phyloP scores from a whole-genome alignment of 2,888 invertebrate species.

The Melolontha melolontha region DNA sequence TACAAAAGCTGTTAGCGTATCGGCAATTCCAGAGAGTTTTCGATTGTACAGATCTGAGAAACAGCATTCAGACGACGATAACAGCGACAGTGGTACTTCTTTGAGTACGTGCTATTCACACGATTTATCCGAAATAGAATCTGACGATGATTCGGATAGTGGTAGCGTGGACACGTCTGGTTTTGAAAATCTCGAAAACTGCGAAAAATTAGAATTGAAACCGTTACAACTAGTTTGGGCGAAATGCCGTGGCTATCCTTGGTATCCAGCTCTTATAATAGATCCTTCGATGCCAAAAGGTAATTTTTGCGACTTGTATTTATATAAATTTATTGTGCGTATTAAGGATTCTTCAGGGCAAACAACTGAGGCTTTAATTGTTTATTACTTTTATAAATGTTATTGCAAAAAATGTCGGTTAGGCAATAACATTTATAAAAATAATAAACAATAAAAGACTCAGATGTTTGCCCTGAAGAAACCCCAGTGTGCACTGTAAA shows the following conservation, averaged over 20 bases:
- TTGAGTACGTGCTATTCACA: conserved; percentile 66
- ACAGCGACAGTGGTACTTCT: conserved; percentile 63
- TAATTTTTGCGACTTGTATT: conserved; percentile 49
- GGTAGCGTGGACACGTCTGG: conserved; percentile 27
- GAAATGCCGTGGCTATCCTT: conserved; percentile 95
- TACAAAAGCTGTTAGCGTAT: conserved; percentile 47
- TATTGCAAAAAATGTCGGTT: too few relatives aligned
- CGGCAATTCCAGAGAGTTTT: conserved; percentile 67
- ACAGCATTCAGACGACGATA: conserved; percentile 62
- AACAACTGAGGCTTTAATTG: too few relatives aligned
- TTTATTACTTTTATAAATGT: too few relatives aligned
- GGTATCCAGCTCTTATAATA: conserved; percentile 97
- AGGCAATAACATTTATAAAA: too few relatives aligned
- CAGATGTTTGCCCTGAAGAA: too few relatives aligned
- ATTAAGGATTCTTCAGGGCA: neutral
- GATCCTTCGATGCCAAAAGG: conserved; percentile 94
- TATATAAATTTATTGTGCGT: neutral
- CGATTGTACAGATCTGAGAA: conserved; percentile 67
- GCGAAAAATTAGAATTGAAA: conserved; percentile 69
- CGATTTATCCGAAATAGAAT: conserved; percentile 63
- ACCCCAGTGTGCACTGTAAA: too few relatives aligned
- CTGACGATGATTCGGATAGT: conserved; percentile 57
- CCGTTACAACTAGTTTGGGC: conserved; percentile 97
- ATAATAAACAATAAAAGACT: too few relatives aligned
- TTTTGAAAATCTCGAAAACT: conserved; percentile 29